phyloP scores from a whole-genome alignment of 2,888 invertebrate species.

The Phlogophora meticulosa region DNA sequence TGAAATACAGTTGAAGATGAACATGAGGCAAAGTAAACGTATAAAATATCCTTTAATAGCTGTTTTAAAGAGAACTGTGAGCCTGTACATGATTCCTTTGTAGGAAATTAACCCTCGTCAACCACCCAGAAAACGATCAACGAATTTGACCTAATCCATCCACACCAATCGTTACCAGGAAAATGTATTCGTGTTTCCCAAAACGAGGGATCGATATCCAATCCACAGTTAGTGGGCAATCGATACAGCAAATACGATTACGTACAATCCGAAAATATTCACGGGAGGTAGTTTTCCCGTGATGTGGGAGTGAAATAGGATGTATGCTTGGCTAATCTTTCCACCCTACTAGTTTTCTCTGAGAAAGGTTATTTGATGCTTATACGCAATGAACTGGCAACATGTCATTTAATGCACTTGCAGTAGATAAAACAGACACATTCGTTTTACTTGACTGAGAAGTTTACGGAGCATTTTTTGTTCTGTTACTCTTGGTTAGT shows the following conservation, averaged over 20 bases:
- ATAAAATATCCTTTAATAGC: not conserved
- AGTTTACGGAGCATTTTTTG: not conserved
- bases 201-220: conserved; percentile 47
- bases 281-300: conserved; percentile 50
- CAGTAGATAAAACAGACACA: conserved; percentile 56
- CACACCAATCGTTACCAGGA: conserved; percentile 26
- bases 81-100: conserved; percentile 15
- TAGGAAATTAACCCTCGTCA: conserved; percentile 37
- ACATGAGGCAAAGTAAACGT: not conserved
- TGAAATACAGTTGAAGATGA: not conserved
- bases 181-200: conserved; percentile 43
- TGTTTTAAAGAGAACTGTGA: conserved; percentile 3
- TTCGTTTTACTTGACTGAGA: conserved; percentile 28
- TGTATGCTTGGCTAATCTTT: conserved; percentile 67
- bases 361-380: conserved; percentile 61
- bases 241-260: conserved; percentile 49
- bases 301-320: conserved; percentile 54
- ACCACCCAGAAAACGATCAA: conserved; percentile 5
- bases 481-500: conserved; percentile 3
- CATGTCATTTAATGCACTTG: conserved; percentile 55
- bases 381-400: conserved; percentile 57
- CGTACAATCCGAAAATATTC: conserved; percentile 50
- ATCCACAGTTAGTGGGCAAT: conserved; percentile 49
- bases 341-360: conserved; percentile 59
- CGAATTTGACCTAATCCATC: conserved; percentile 30